Base-by-base conservation (phyloP, 2,113 vertebrate genomes). In the Lathamus discolor region DNA sequence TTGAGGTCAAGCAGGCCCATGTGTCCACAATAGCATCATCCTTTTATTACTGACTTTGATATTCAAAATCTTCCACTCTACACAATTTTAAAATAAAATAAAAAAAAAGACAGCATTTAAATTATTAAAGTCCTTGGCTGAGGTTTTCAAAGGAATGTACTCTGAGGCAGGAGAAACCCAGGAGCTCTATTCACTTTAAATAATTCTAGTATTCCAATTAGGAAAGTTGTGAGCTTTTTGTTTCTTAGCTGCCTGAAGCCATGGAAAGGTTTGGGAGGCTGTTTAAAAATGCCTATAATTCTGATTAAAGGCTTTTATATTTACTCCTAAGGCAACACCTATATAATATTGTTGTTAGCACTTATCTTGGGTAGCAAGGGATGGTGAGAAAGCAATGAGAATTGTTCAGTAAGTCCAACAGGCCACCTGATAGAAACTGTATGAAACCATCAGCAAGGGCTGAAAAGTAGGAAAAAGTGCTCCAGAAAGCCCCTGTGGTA, bases 161-260 rank as follows among this genome's bases (percentile, higher is more conserved):
- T 86, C 59, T 72, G 64, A 94, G 80, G 43, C 73, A 88, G 54
- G 33, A 94, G 72, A 92, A 77, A 86, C 41, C 43, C 62, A 35
- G 64, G 27, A 94, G 63, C 44, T 86, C 28, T 51, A 86, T 68
- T 95, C 48, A 48, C 24, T 93, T 87, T 37, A 95, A 95, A 80
- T 89, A 94, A 88, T 88, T 96, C 69, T 74, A 51, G 52, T 67
- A 78, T 94, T 96, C 96, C 23, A 86, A 54, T 94, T 90, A 95
- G 59, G 35, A 96, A 95, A 88, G 29, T 23, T 74, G 80, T 18
- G 72, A 63, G 57, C 27, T 94, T 97, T 95, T 88, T 80, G 48
- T 74, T 77, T 87, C 54, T 80, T 48, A 69, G 27, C n/a, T 83
- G 72, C 91, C 72, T 92, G 70, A 87, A 94, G 86, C 31, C 68